A percentile compares a stretch with the other conserved stretches of the same genome.
These are phyloP conservation scores for Rhodinocichla rosea DNA, from an alignment of 2,113 vertebrate genomes.

Conservation along the genomic window DNA sequence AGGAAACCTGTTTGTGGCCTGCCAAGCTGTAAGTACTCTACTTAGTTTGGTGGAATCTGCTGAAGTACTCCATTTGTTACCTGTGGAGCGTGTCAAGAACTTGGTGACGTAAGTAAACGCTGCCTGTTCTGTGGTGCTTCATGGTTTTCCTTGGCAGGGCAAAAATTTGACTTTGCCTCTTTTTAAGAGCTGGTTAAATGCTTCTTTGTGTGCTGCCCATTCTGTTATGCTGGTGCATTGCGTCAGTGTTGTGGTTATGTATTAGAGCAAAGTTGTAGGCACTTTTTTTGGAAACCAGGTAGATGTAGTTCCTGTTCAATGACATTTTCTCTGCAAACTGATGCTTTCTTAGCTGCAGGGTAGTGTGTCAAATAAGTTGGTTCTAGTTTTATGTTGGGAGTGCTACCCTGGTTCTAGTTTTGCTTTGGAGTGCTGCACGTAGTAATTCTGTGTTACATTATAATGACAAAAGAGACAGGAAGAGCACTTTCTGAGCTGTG, in stretches of 20 bases:
- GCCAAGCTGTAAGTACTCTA: slow-evolving; percentile 89
- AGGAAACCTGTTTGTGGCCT: slow-evolving; percentile 87
- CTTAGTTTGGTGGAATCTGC: slow-evolving; percentile 86
- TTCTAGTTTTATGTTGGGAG: background rate
- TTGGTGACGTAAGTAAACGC: slow-evolving; percentile 78
- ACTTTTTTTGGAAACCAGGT: background rate
- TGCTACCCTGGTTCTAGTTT: background rate
- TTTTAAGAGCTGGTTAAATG: background rate
- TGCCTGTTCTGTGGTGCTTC: background rate
- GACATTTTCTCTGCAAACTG: background rate
- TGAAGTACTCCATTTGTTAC: slow-evolving; percentile 79
- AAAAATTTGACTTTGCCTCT: background rate
- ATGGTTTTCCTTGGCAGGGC: background rate
- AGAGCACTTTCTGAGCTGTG: background rate
- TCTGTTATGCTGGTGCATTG: fast-evolving
- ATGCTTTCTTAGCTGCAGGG: background rate
- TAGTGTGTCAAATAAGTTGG: background rate
- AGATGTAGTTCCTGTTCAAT: background rate
- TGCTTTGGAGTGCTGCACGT: background rate
- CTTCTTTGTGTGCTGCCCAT: background rate
- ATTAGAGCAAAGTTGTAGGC: background rate
- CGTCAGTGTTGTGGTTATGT: background rate
- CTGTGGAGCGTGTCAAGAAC: slow-evolving; percentile 80
- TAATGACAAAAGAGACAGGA: background rate
- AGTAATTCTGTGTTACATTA: background rate